Conservation (phyloP, 2,797 vertebrate species). For the Toxotes lorentzi region DNA sequence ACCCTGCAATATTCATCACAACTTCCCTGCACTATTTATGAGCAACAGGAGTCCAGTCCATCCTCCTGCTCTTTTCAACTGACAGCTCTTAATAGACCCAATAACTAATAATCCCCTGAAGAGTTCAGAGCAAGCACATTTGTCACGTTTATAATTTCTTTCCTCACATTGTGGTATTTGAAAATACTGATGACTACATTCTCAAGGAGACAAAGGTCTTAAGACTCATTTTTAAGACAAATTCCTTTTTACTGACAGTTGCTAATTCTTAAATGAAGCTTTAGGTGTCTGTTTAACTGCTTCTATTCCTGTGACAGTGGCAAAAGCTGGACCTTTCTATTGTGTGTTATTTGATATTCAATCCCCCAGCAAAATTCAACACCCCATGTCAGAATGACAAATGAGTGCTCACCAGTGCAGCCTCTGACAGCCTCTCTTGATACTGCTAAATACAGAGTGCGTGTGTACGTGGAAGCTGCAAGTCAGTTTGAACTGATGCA, state of each 20-base stretch:
- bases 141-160: neutral
- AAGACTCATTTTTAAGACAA: neutral
- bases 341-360: constrained; percentile 53
- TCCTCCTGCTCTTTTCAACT: constrained; percentile 77
- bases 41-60: constrained; percentile 81
- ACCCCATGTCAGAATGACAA: constrained; percentile 58
- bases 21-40: constrained; percentile 88
- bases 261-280: constrained; percentile 10
- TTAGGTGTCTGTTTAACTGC: constrained; percentile 34
- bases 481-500: neutral
- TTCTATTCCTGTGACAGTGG: constrained; percentile 58
- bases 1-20: constrained; percentile 80
- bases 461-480: neutral
- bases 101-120: constrained; percentile 45
- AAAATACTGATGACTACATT: neutral
- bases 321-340: constrained; percentile 47
- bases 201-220: neutral
- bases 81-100: constrained; percentile 73
- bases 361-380: constrained; percentile 47
- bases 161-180: neutral
- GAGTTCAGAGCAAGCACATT: constrained; percentile 14
- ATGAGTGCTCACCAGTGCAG: constrained; percentile 44
- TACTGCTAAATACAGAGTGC: neutral
- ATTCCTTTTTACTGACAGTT: neutral
- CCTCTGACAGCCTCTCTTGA: constrained; percentile 29